phyloP scores from a whole-genome alignment of 2,888 invertebrate genomes.

The Apotomis capreana region DNA sequence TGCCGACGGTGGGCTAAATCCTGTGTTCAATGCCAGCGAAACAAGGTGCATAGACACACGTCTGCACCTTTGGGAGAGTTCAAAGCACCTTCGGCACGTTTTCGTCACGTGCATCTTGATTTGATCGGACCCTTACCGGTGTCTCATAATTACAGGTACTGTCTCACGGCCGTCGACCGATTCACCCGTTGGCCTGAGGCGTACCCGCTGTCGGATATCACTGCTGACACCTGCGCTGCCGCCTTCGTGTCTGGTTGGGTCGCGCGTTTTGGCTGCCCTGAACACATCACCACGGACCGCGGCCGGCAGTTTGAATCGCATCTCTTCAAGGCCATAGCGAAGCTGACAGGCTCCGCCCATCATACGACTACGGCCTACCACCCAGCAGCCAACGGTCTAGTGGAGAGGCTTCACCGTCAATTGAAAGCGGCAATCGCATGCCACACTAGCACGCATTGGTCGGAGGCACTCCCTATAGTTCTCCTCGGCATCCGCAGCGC shows the following conservation, averaged over 20 bases:
- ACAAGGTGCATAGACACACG: conserved; percentile 52
- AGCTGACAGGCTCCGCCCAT: not conserved
- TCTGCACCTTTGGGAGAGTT: conserved; percentile 46
- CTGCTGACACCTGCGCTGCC: conserved; percentile 14
- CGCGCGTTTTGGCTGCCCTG: not conserved
- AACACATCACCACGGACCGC: no score
- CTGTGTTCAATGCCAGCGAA: conserved; percentile 53
- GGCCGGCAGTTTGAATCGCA: no score
- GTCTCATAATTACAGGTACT: conserved; percentile 41
- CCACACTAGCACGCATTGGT: conserved; percentile 41
- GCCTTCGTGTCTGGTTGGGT: conserved; percentile 16
- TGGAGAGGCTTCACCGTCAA: conserved; percentile 51
- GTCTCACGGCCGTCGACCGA: conserved; percentile 52
- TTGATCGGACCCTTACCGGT: conserved; percentile 49
- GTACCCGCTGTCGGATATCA: conserved; percentile 8
- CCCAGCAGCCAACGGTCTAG: conserved; percentile 57
- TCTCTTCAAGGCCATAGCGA: no score
- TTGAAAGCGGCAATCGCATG: conserved; percentile 11
- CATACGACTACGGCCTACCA: conserved; percentile 21
- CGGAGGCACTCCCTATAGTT: not conserved
- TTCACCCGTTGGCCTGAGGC: conserved; percentile 17
- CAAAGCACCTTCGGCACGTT: conserved; percentile 46
- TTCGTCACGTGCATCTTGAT: conserved; percentile 56
- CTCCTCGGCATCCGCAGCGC: no score
- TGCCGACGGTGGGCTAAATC: conserved; percentile 47